These are phyloP conservation scores for Ataeniobius toweri DNA, from an alignment of 2,797 vertebrate genomes.

Conservation along the genomic window DNA sequence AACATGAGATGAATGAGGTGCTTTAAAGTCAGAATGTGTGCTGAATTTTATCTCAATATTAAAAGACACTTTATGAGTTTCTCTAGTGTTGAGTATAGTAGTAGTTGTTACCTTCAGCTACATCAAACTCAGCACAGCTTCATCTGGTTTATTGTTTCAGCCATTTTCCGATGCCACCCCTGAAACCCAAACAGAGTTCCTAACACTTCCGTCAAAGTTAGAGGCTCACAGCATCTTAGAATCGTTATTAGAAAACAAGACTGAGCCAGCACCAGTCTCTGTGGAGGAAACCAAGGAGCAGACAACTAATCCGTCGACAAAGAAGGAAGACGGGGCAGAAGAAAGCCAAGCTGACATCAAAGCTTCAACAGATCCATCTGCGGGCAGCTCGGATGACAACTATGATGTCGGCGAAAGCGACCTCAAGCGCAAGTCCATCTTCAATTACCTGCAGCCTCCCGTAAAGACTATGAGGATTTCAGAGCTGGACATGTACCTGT, in stretches of 20 bases:
- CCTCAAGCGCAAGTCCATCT: constrained; percentile 71
- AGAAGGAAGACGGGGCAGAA: constrained; percentile 21
- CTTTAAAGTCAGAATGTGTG: background rate
- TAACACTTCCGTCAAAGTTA: constrained; percentile 67
- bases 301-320: constrained; percentile 1
- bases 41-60: background rate
- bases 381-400: constrained; percentile 33
- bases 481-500: constrained; percentile 74
- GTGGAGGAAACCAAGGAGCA: constrained; percentile 21
- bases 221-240: constrained; percentile 63
- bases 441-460: constrained; percentile 55
- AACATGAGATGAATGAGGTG: background rate
- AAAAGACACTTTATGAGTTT: background rate
- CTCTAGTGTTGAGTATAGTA: background rate
- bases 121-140: background rate
- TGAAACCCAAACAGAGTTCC: constrained; percentile 35
- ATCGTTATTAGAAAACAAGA: constrained; percentile 31
- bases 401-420: constrained; percentile 4
- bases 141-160: constrained; percentile 44
- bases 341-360: background rate
- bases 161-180: constrained; percentile 67
- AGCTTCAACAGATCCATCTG: constrained; percentile 14
- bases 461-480: constrained; percentile 62
- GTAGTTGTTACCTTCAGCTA: background rate
- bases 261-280: constrained; percentile 1